Percentiles rank a stretch among this genome's conserved stretches.
Evolutionary conservation across 53 echinoderm and acorn worm species (phyloP).

Genomic region (Astropecten irregularis): DNA sequence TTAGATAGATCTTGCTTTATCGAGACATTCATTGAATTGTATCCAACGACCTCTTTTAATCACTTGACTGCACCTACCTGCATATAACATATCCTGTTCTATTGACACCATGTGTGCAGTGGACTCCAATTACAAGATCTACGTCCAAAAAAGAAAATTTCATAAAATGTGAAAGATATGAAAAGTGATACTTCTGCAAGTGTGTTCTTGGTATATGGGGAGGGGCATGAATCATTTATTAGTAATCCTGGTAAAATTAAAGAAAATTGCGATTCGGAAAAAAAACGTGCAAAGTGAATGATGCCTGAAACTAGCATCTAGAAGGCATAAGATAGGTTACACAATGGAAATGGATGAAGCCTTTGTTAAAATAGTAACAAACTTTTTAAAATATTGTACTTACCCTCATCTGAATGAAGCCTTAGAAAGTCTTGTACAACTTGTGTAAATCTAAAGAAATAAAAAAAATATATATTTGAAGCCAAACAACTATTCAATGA

Average conservation of each 20-base stretch:
- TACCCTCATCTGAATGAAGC: slow-evolving; percentile 4
- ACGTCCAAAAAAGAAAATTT: neutral
- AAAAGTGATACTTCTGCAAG: neutral
- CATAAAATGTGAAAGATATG: neutral
- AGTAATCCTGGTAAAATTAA: no score
- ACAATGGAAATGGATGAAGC: neutral
- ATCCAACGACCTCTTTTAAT: no score
- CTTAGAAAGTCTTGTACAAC: slow-evolving; percentile 8
- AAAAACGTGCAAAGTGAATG: no score
- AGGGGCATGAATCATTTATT: no score
- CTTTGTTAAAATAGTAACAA: neutral
- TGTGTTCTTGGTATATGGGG: no score
- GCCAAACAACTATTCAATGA: neutral
- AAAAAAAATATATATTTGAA: neutral
- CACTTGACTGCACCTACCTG: slow-evolving; percentile 44
- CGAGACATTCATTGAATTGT: no score
- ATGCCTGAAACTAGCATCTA: no score
- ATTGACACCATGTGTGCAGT: slow-evolving; percentile 80
- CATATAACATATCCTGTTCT: slow-evolving; percentile 76
- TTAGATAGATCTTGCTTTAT: no score
- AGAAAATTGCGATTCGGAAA: no score
- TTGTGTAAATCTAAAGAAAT: slow-evolving; percentile 6
- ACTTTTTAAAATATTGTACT: neutral
- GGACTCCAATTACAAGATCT: slow-evolving; percentile 68
- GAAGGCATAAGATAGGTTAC: neutral